phyloP scores from a whole-genome alignment of 2,113 vertebrate genomes.

The Colossoma macropomum region DNA sequence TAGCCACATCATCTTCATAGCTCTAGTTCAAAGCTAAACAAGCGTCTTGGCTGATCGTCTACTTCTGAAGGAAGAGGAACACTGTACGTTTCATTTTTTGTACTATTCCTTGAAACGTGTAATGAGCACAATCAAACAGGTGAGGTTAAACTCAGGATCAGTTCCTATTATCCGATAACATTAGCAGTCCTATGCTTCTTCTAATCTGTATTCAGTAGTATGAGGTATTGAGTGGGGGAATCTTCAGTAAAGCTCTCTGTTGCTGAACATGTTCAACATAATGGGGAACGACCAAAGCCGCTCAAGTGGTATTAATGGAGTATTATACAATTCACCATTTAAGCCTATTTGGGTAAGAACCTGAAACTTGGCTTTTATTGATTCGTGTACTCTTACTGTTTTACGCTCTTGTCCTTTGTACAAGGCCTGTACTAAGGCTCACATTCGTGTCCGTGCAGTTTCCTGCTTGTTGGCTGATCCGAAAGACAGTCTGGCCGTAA shows the following conservation, averaged over 20 bases:
- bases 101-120: too few species aligned
- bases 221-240: conserved; percentile 23
- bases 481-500: neutral
- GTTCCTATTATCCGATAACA: conserved; percentile 9
- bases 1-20: too few species aligned
- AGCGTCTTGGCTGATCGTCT: too few species aligned
- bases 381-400: neutral
- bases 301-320: conserved; percentile 40
- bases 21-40: too few species aligned
- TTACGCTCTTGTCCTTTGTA: neutral
- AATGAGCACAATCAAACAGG: too few species aligned
- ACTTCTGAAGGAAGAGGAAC: too few species aligned
- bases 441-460: neutral
- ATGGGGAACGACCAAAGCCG: conserved; percentile 21
- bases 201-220: conserved; percentile 25
- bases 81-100: too few species aligned
- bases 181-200: conserved; percentile 6
- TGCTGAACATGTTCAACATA: conserved; percentile 39
- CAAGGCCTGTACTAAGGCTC: neutral
- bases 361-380: conserved; percentile 25
- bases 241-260: conserved; percentile 38
- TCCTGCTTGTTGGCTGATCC: neutral
- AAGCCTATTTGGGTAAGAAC: conserved; percentile 34
- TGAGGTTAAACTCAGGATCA: neutral
- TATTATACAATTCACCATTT: conserved; percentile 5